Evolutionary conservation across 1,140 invertebrate genomes (phyloP), one percentile per base, ranked within the genome.

Genomic region (Myzus persicae): DNA sequence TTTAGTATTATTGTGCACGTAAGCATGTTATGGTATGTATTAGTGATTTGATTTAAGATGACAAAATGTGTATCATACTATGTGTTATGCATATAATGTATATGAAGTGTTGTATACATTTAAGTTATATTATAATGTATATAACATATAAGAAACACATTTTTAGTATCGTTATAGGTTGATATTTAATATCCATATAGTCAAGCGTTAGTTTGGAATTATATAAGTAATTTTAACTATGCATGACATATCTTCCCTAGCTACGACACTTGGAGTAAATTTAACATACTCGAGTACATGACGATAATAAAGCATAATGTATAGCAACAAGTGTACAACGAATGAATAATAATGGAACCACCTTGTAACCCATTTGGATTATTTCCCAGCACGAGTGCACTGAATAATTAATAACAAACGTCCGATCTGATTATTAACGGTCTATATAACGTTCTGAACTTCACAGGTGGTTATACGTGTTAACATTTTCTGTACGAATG

Each of bases 291-390:
- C 26, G 38, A 59, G 48, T 54, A 59, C 22, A 42, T 42, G 54
- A 67, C 26, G 31, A 90, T 67, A 42, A 90, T 67, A 90, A 18
- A 67, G 7, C 24, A 42, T 67, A 24, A 59, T 42, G 89, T 42
- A 67, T 54, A 42, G 89, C 89, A 90, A 90, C 89, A 90, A 90
- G 89, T 90, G 51, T 42, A 42, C 51, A 42, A 42, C 54, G 51
- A 90, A 90, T 67, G 89, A 90, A 90, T 90, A 90, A 67, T 67
- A 90, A 90, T 90, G 89, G 88, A 89, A 89, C 88, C 88, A 89
- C 88, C 51, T 90, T 59, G 88, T 54, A 89, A 54, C 89, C 51
- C 89, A n/a, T 90, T 90, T 90, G 40, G 89, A 90, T 90, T 67
- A 67, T 90, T 90, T 90, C 89, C 89, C 89, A 67, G 54, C 89